phyloP scores from a whole-genome alignment of 1,140 invertebrate genomes.

The Hypsibius dujardini region DNA sequence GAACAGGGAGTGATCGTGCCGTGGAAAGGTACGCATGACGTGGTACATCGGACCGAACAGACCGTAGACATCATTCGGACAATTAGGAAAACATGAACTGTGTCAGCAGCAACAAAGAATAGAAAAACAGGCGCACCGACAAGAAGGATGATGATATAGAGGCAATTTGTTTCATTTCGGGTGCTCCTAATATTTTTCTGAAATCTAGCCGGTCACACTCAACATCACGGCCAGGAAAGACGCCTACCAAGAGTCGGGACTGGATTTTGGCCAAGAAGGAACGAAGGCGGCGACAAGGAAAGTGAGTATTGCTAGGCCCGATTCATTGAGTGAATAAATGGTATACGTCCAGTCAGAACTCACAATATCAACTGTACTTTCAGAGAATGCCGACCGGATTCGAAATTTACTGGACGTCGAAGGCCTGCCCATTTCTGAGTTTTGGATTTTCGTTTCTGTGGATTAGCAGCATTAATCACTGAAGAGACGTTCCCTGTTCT shows the following conservation, averaged over 20 bases:
- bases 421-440: constrained; percentile 25
- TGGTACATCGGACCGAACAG: constrained; percentile 40
- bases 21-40: constrained; percentile 17
- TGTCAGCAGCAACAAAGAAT: no score
- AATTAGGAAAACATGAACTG: no score
- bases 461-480: no score
- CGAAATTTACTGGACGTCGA: constrained; percentile 37
- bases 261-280: constrained; percentile 76
- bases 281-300: constrained; percentile 61
- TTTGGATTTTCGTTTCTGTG: not conserved
- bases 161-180: not conserved
- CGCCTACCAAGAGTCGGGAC: constrained; percentile 56
- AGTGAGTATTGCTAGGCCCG: constrained; percentile 42
- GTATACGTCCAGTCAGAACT: not conserved
- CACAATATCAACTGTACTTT: constrained; percentile 24
- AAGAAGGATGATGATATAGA: no score
- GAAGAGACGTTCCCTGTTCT: no score
- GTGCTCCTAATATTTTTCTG: not conserved
- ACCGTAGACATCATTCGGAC: no score
- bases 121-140: no score
- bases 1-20: constrained; percentile 26
- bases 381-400: constrained; percentile 33
- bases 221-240: constrained; percentile 42
- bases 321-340: not conserved
- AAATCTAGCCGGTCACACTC: constrained; percentile 18